phyloP scores from a whole-genome alignment of 1,140 invertebrate species.

The Stenopsyche tienmushanensis region DNA sequence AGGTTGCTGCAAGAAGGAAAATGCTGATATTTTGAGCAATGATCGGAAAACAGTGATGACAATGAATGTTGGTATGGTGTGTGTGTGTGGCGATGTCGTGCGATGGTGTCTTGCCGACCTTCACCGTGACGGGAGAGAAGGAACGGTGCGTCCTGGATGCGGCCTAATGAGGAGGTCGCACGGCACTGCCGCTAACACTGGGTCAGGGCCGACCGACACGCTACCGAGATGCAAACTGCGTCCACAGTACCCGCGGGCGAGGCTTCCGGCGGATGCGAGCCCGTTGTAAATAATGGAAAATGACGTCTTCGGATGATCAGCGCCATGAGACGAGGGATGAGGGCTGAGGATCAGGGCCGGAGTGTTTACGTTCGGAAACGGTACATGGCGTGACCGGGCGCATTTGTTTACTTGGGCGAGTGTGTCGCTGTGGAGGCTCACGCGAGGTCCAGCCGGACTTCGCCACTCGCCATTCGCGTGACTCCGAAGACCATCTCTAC shows the following conservation, averaged over 20 bases:
- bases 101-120: neutral
- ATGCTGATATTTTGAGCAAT: too few relatives aligned
- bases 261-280: neutral
- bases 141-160: neutral
- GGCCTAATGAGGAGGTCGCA: neutral
- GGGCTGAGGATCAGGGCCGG: neutral
- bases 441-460: constrained; percentile 22
- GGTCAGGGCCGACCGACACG: constrained; percentile 18
- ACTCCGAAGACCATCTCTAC: neutral
- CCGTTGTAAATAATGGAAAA: too few relatives aligned
- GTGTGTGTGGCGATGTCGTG: too few relatives aligned
- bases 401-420: constrained; percentile 3
- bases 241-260: neutral
- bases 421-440: neutral
- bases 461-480: neutral
- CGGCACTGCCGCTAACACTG: constrained; percentile 14
- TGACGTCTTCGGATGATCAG: too few relatives aligned
- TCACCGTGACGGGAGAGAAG: constrained; percentile 1
- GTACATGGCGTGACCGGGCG: constrained; percentile 8
- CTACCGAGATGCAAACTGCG: neutral
- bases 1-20: too few relatives aligned
- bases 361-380: neutral
- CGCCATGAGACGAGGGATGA: too few relatives aligned
- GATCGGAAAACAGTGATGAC: too few relatives aligned
- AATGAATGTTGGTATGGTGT: too few relatives aligned